Conservation (phyloP, 2,888 invertebrate species). For the Lathronympha strigana region DNA sequence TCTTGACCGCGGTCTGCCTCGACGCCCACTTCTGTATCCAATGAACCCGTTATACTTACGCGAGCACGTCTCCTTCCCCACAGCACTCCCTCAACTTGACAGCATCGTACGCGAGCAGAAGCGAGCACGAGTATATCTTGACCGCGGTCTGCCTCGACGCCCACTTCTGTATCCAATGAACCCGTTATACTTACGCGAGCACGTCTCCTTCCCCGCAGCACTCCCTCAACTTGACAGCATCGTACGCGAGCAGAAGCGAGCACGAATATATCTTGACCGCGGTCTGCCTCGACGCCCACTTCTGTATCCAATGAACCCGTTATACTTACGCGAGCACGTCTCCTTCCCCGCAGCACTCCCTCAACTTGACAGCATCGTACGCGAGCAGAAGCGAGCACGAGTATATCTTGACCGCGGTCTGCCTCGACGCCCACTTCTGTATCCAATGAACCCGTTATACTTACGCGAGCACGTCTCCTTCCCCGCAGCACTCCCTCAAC, state of each 20-base stretch:
- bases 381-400: constrained; percentile 94
- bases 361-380: constrained; percentile 90
- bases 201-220: constrained; percentile 58
- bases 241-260: no score
- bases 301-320: no score
- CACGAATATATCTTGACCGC: no score
- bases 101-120: constrained; percentile 95
- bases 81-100: constrained; percentile 79
- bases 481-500: constrained; percentile 75
- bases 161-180: constrained; percentile 87
- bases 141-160: constrained; percentile 86
- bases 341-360: constrained; percentile 68
- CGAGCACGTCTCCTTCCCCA: constrained; percentile 49
- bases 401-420: constrained; percentile 90
- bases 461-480: constrained; percentile 43
- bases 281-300: no score
- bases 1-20: constrained; percentile 85
- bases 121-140: constrained; percentile 92
- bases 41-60: constrained; percentile 33
- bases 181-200: not conserved
- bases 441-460: not conserved
- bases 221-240: constrained; percentile 86
- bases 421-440: no score
- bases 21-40: constrained; percentile 84
- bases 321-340: constrained; percentile 43